phyloP scores from a whole-genome alignment of 2,888 invertebrate species.

The Drosophila nr. perissopoda region DNA sequence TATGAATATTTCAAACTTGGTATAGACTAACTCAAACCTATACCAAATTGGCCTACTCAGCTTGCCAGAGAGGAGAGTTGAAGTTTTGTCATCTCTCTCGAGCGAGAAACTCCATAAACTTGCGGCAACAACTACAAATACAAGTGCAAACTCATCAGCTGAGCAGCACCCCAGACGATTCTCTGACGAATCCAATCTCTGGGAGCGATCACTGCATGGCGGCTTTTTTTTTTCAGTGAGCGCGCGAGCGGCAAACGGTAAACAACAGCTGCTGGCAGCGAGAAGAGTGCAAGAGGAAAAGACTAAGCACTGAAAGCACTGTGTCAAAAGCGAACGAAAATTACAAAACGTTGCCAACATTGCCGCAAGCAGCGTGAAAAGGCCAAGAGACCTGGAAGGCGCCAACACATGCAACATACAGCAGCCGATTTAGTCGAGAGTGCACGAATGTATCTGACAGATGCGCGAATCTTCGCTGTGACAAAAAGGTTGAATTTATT shows the following conservation, averaged over 20 bases:
- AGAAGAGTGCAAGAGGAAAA: slow-evolving; percentile 16
- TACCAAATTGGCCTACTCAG: slow-evolving; percentile 36
- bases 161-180: slow-evolving; percentile 56
- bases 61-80: slow-evolving; percentile 11
- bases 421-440: slow-evolving; percentile 3
- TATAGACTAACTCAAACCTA: neutral
- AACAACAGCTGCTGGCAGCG: slow-evolving; percentile 69
- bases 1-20: neutral
- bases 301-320: slow-evolving; percentile 26
- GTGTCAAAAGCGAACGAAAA: slow-evolving; percentile 38
- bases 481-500: slow-evolving; percentile 54
- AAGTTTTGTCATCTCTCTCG: neutral
- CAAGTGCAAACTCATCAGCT: slow-evolving; percentile 16
- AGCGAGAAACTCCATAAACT: slow-evolving; percentile 16
- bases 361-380: slow-evolving; percentile 24
- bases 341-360: slow-evolving; percentile 55
- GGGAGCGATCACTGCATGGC: slow-evolving; percentile 52
- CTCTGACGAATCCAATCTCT: slow-evolving; percentile 48
- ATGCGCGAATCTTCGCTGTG: slow-evolving; percentile 54
- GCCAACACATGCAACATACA: slow-evolving; percentile 15
- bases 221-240: slow-evolving; percentile 59
- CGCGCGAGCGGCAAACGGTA: slow-evolving; percentile 77
- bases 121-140: neutral
- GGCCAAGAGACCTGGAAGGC: slow-evolving; percentile 55
- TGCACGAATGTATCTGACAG: slow-evolving; percentile 49